Base-by-base conservation (phyloP, 2,888 invertebrate species). In the Flexamia atlantica region DNA sequence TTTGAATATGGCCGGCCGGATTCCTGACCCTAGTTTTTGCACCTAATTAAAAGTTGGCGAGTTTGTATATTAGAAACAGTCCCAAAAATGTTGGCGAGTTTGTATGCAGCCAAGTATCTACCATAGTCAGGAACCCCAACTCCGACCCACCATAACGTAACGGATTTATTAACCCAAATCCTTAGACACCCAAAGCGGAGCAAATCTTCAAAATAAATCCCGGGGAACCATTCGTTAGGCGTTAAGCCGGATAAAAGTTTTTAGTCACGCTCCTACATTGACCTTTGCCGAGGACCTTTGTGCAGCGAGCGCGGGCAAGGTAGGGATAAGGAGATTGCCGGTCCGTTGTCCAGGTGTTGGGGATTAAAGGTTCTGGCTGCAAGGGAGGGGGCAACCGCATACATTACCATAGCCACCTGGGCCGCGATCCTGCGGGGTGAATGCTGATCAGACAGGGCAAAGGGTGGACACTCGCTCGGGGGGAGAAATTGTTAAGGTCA, bases 171-270 rank as follows among this genome's bases (percentile, higher is more conserved):
- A 46, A 12, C 46, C 46, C 57, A 57, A 53, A 57, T 20, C 9
- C 57, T 57, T 20, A 57, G 12, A 9, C 20, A 7, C 50, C 50
- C 23, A 23, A 57, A 50, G 50, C 57, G 23, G 57, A 57, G 57
- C 57, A 57, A 57, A 57, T 57, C 57, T 23, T 23, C 50, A 50
- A 50, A 50, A 50, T 50, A 50, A 50, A 50, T n/a, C 50, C 57
- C n/a, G 2, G 2, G 12, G 2, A 46, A 2, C n/a, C 57, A 57
- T 23, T 57, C 23, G 57, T 46, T 12, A 57, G 23, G 57, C 57
- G 57, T 57, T 57, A 57, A 57, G 57, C 57, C 20, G 57, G 57
- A 57, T 57, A n/a, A 57, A 2, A 57, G 23, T 57, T 57, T 57
- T 57, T 57, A 57, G 57, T 57, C 57, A 57, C 20, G 57, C 57